Evolutionary conservation across 1,140 invertebrate genomes (phyloP), one percentile per base, ranked within the genome.

Genomic region (Sarcophaga peregrina): DNA sequence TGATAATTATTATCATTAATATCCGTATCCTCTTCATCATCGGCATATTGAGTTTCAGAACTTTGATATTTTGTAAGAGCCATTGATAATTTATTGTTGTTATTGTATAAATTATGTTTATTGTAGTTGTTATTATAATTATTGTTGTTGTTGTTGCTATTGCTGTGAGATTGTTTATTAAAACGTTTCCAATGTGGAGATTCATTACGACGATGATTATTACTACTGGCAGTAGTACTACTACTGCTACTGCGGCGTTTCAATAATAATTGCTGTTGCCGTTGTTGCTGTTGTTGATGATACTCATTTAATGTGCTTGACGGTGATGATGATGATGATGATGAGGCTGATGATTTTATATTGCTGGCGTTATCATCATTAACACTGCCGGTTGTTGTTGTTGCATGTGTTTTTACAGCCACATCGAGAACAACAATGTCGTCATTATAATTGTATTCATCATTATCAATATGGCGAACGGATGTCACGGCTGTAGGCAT

Each of bases 401-500:
- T 10, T 20, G n/a, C n/a, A 20, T n/a, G 15, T 15, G 11, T 68
- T 20, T 20, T 68, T 68, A 13, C 62, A 68, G 8, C 62, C 25
- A 37, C 25, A 37, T 37, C 25, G 25, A 37, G 25, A 68, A 68
- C n/a, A 11, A 15, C 52, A n/a, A 13, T 58, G 13, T 78, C 75
- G 50, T 78, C 75, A 52, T 78, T 48, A 52, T 78, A 78, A 50
- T 78, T 50, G 17, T 68, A 68, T 50, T 78, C 75, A 50, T 78
- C 75, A 78, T 78, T 78, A 78, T 78, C 75, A 78, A 78, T 78
- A 78, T 78, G 75, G 75, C 75, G 75, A 78, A 78, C 75, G 75
- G 75, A 78, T 20, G 75, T 78, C n/a, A 78, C 75, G 20, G 37
- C 20, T 8, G 47, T 17, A 52, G 75, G 75, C 75, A 78, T 78